Conservation (phyloP, 1,140 invertebrate species). For the Temnothorax curvispinosus region DNA sequence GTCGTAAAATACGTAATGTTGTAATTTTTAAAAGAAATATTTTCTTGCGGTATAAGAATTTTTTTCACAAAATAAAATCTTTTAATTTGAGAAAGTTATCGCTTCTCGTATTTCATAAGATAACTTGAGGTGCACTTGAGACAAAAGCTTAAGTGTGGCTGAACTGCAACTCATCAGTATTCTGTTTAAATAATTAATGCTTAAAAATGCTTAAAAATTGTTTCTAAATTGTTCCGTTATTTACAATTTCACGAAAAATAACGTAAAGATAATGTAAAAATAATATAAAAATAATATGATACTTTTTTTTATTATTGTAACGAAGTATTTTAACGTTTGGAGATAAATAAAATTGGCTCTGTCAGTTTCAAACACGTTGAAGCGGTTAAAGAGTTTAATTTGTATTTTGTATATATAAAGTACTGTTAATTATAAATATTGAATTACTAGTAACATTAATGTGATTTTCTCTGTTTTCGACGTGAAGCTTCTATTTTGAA, state of each 20-base stretch:
- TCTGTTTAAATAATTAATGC: background rate
- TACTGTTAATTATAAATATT: constrained; percentile 6
- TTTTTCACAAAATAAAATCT: background rate
- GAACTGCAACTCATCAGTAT: background rate
- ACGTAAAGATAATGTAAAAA: too few relatives aligned
- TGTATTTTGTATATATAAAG: background rate
- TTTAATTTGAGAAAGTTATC: background rate
- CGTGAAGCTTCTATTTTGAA: background rate
- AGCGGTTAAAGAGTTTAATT: background rate
- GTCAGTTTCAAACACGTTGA: background rate
- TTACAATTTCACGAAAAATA: background rate
- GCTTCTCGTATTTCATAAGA: background rate
- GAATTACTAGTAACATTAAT: background rate
- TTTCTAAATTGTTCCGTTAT: background rate
- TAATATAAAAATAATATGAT: background rate
- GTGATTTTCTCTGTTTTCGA: background rate
- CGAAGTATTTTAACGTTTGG: background rate
- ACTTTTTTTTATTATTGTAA: background rate
- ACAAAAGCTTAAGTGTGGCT: background rate
- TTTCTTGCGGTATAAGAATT: background rate
- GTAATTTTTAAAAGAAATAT: constrained; percentile 43
- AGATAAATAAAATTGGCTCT: background rate
- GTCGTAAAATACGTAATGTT: constrained; percentile 33
- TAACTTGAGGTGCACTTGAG: too few relatives aligned
- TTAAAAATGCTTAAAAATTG: background rate